Conservation (phyloP, 1,140 invertebrate genomes). For the Drosophila parvula region DNA sequence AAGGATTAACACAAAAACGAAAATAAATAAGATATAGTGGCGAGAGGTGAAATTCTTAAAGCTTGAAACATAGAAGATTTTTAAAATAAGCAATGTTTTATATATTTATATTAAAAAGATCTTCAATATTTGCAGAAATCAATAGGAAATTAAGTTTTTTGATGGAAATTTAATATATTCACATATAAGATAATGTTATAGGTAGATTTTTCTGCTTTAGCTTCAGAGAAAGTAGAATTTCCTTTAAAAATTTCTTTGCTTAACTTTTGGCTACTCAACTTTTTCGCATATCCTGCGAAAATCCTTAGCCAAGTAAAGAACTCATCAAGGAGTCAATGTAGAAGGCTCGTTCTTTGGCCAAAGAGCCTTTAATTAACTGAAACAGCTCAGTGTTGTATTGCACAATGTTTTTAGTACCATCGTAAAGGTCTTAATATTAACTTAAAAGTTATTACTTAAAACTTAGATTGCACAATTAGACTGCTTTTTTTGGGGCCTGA, state of each 20-base stretch:
- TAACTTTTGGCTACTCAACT: constrained; percentile 11
- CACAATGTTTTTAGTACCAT: not conserved
- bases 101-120: not conserved
- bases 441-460: constrained; percentile 26
- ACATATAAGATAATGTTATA: too few species aligned
- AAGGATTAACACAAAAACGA: not conserved
- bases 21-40: not conserved
- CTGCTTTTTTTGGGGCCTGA: constrained; percentile 3
- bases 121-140: too few species aligned
- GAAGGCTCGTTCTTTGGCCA: not conserved
- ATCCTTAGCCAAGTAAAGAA: constrained; percentile 18
- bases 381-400: not conserved
- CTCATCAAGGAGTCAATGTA: constrained; percentile 2
- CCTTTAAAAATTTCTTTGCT: not conserved
- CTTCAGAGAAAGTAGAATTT: not conserved
- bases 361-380: constrained; percentile 16
- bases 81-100: not conserved
- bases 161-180: too few species aligned
- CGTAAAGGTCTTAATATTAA: constrained; percentile 15
- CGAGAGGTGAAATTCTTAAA: too few species aligned
- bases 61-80: not conserved
- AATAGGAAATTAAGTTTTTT: too few species aligned
- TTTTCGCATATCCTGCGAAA: constrained; percentile 44
- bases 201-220: too few species aligned
- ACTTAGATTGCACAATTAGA: constrained; percentile 49